Base-by-base conservation (phyloP, 2,888 invertebrate genomes). In the Neocrepidodera transversa region DNA sequence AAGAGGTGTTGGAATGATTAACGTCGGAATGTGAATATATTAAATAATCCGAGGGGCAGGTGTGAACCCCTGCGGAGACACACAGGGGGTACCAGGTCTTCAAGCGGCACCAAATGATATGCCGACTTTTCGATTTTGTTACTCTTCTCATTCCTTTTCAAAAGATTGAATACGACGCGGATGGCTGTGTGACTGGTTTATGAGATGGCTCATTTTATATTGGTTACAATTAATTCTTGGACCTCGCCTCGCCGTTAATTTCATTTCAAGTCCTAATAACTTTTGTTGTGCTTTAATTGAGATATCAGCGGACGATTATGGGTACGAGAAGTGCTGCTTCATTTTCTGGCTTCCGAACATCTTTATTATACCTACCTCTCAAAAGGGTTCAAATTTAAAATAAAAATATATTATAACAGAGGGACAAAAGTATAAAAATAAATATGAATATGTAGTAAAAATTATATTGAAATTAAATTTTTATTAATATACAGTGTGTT, bases 1-100 rank as follows among this genome's bases (percentile, higher is more conserved):
- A 74, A 71, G 71, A 73, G 69, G 72, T 72, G 72, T 78, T 76
- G 76, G 76, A 71, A 78, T 79, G 79, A 79, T 79, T 78, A 79
- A 78, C 77, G 75, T 74, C 76, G 76, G 76, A 71, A 74, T 75
- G 75, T 77, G 78, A 78, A 77, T 76, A 77, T 75, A 77, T 78
- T 78, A 77, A 78, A 77, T 77, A 77, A 75, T 76, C 74, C 71
- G 66, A 70, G 72, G 74, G 75, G 76, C 75, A 75, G 75, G 74
- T 76, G 76, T 71, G 68, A 69, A 72, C 74, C 74, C 76, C 70
- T 68, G 68, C 62, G 69, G 67, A 65, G 65, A 57, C 60, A 65
- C 66, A 66, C 71, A 58, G 73, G 75, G 72, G 74, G 72, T 65
- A 64, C 50, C 57, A 48, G 51, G 58, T 60, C 60, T 62, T 67